Conservation (phyloP, 2,888 invertebrate genomes). For the Thysanoteuthis rhombus region DNA sequence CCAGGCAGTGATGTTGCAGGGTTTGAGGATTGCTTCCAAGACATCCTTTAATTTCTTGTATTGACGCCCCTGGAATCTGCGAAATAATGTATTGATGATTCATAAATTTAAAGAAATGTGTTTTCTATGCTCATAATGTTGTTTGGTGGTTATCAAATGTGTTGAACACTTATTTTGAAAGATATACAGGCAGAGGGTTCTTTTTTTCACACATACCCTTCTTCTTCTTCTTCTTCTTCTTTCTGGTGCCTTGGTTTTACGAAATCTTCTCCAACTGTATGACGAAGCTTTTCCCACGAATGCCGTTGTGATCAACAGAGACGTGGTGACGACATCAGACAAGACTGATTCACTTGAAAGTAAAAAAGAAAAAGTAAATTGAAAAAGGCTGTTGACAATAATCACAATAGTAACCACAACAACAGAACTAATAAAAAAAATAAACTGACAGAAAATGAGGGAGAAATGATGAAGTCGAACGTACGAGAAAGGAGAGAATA, state of each 20-base stretch:
- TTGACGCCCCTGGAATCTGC: no score
- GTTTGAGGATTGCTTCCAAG: no score
- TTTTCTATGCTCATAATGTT: no score
- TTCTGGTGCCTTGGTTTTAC: neutral
- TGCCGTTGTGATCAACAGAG: neutral
- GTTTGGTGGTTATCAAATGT: no score
- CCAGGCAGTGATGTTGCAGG: no score
- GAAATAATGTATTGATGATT: no score
- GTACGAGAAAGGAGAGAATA: neutral
- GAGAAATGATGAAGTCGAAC: neutral
- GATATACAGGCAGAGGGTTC: no score
- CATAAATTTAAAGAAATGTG: no score
- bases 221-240: no score
- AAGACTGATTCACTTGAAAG: neutral
- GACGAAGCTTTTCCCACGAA: neutral
- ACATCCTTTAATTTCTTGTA: no score
- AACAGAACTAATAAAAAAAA: neutral
- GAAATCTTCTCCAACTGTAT: neutral
- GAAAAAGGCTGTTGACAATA: neutral
- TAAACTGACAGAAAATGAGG: neutral
- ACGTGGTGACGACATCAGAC: neutral
- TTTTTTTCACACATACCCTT: no score
- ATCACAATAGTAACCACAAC: neutral
- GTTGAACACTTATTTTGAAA: no score
- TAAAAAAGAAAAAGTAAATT: neutral